Base-by-base conservation (phyloP, 37 sponge, comb jelly and placozoan genomes). In the Haliclona indistincta region DNA sequence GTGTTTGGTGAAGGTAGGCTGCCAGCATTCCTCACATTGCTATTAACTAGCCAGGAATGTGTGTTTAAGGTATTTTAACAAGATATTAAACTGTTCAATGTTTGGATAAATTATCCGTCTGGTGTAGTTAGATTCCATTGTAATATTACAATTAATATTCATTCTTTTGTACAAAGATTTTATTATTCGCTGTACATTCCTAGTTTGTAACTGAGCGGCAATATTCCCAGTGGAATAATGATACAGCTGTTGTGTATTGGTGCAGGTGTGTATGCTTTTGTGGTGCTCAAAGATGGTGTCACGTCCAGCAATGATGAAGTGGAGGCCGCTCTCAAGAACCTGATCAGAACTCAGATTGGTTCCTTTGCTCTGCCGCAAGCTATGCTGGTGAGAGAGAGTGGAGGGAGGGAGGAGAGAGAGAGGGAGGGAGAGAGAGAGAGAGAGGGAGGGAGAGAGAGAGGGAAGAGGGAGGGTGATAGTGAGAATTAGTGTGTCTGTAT, bases 281-380 rank as follows among this genome's bases (percentile, higher is more conserved):
- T 90, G 39, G 84, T 94, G 15, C 75, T 84, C n/a, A 86, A 80
- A 56, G 95, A 94, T 34, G 85, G 85, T 28, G 82, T 88, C 61
- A 62, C 63, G 1, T 85, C 77, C 42, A 36, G 40, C 0, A 82
- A 81, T 22, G 84, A 89, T 10, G 44, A 32, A 22, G 42, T 89
- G 0, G 54, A 56, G 13, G 38, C 60, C 2, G 58, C 45, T 40
- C 68, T 89, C 36, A 64, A 74, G 56, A 64, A 51, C 25, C 38
- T 78, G 44, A 49, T 89, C 7, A 74, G 35, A 23, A 43, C 38
- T 41, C 81, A 85, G 62, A 88, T 97, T 53, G 98, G 98, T 25
- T 63, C 78, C 28, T 94, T 97, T 83, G 95, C 98, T 22, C 78
- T 82, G 4, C 98, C 98, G 0, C 87, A 97, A 41, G 43, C 49